Conservation (phyloP, 2,113 vertebrate genomes). For the Orientallactaga bullata region DNA sequence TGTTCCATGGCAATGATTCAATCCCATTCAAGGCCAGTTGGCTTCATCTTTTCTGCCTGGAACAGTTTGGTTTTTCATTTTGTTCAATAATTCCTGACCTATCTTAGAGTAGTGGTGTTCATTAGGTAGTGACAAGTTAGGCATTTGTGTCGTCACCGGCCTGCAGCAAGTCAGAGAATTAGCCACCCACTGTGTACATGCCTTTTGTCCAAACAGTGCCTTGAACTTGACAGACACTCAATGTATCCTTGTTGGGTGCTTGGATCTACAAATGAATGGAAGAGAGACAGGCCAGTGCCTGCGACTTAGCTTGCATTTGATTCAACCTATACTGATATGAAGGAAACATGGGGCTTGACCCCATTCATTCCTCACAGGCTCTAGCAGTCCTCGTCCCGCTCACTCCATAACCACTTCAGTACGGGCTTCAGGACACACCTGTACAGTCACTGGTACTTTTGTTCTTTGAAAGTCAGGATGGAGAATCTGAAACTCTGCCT, state of each 20-base stretch:
- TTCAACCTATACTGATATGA: no score
- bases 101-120: neutral
- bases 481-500: neutral
- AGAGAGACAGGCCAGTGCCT: neutral
- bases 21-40: neutral
- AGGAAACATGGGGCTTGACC: no score
- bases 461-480: neutral
- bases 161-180: neutral
- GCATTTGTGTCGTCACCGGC: neutral
- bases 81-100: neutral
- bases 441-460: neutral
- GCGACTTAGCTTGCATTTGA: neutral
- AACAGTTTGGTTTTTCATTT: neutral
- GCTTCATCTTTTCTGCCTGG: neutral
- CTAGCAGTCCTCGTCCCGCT: neutral
- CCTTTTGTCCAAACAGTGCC: neutral
- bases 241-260: neutral
- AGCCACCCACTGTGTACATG: accelerated
- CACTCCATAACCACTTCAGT: neutral
- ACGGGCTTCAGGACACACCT: no score
- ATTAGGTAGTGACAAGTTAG: neutral
- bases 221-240: accelerated
- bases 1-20: neutral
- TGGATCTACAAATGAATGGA: no score
- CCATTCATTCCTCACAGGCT: neutral